Evolutionary conservation across 2,113 vertebrate genomes (phyloP), one percentile per base, ranked within the genome.

Genomic region (Scatophagus argus): DNA sequence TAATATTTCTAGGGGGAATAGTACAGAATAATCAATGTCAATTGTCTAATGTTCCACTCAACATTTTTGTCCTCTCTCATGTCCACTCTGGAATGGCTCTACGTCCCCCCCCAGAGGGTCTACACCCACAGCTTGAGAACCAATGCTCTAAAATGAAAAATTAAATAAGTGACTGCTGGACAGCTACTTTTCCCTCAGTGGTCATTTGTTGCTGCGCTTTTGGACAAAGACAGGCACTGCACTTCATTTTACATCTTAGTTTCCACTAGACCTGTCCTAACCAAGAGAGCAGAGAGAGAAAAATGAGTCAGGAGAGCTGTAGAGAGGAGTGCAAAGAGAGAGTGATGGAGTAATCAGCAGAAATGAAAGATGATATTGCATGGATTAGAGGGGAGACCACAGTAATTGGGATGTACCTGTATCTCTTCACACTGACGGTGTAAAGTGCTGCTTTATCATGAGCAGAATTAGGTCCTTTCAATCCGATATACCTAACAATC

Each of bases 401-500:
- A 41, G 69, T 82, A 46, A 76, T 72, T 79, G 51, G 59, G 73
- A 69, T 52, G 76, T 62, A 83, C 71, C 60, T 58, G 69, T 39
- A 77, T 86, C 31, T 72, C 72, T 65, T 31, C 55, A 74, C 68
- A 62, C 23, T 43, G 60, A 83, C 75, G 69, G 62, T 4, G 32
- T 85, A 67, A 77, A 69, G 41, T 51, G 39, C 46, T 23, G 27
- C 64, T 69, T 79, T 81, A 64, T 55, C 58, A 74, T 9, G 14
- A 76, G 64, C 13, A 81, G 54, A 74, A 77, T 70, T 29, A 61
- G 32, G 65, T 19, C 46, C 64, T 74, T 73, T 67, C 55, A 67
- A 84, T 80, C 80, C 70, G 81, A 86, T 82, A 54, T 16, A 56
- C 12, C 41, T 23, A 73, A 84, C 58, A 71, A 51, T n/a, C 29